Conservation (phyloP, 2,888 invertebrate species). For the Sphaerophoria taeniata region DNA sequence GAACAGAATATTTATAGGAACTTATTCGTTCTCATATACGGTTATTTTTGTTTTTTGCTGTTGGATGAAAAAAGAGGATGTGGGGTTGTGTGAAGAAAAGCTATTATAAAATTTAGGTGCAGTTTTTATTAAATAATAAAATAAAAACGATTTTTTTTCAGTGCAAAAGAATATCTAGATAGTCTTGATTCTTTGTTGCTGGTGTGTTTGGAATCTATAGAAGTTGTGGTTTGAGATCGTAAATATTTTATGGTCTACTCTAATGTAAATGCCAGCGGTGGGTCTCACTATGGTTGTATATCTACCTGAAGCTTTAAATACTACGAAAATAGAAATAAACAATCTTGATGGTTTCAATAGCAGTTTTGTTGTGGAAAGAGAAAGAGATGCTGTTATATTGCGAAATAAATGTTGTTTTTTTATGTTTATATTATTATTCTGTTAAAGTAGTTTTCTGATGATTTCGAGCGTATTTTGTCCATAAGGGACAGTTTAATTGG, state of each 20-base stretch:
- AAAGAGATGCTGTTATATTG: too few species aligned
- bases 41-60: too few species aligned
- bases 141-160: background rate
- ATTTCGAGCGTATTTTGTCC: too few species aligned
- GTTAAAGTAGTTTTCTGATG: too few species aligned
- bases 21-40: background rate
- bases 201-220: background rate
- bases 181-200: background rate
- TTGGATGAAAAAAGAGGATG: background rate
- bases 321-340: constrained; percentile 20
- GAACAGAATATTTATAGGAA: background rate
- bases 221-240: constrained; percentile 12
- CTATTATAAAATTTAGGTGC: constrained; percentile 30
- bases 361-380: too few species aligned
- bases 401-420: too few species aligned
- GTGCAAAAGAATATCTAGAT: constrained; percentile 1
- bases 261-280: constrained; percentile 30
- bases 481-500: too few species aligned
- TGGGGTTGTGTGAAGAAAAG: background rate
- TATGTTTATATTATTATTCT: too few species aligned
- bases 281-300: background rate
- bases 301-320: background rate
- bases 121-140: constrained; percentile 38
- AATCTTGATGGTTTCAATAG: background rate
- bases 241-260: constrained; percentile 29